Evolutionary conservation across 2,888 invertebrate genomes (phyloP), one percentile per base, ranked within the genome.

Genomic region (Lymantria dispar): DNA sequence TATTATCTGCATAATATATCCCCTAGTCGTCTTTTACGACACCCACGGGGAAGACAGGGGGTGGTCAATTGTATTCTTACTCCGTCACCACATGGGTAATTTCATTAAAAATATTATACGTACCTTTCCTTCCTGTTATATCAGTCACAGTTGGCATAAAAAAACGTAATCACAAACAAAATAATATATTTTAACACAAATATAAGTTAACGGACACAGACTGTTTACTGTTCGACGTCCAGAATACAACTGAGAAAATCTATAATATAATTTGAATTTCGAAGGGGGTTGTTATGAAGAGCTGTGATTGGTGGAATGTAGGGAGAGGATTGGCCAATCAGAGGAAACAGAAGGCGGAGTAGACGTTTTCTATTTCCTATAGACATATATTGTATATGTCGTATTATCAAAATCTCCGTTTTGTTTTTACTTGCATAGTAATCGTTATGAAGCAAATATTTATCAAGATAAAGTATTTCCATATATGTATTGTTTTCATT

Each of bases 81-180:
- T n/a, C n/a, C n/a, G n/a, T n/a, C n/a, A n/a, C n/a, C n/a, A n/a
- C n/a, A n/a, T n/a, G n/a, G n/a, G n/a, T n/a, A n/a, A n/a, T n/a
- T n/a, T n/a, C 22, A 3, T 22, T 3, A 37, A 7, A 43, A 13
- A 36, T 45, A 40, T 48, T 11, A 45, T 30, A 39, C 41, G 58
- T 46, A 77, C 78, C 72, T 59, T 62, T 74, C 46, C 50, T 66
- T 51, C 75, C 77, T 15, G 72, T 57, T 40, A 72, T 68, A 69
- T 82, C 74, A 55, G 81, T 83, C 52, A 87, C 77, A 54, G 88
- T 89, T 70, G 89, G 89, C 89, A 90, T 89, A 83, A 74, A n/a
- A n/a, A 85, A 77, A 70, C 54, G 56, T 48, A 52, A 48, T 60
- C 58, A 61, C 56, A 43, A 38, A 54, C 52, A 31, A 52, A 40